Percentiles rank a stretch among this genome's conserved stretches.
phyloP scores from a whole-genome alignment of 2,888 invertebrate species.

The Heteromyza rotundicornis region DNA sequence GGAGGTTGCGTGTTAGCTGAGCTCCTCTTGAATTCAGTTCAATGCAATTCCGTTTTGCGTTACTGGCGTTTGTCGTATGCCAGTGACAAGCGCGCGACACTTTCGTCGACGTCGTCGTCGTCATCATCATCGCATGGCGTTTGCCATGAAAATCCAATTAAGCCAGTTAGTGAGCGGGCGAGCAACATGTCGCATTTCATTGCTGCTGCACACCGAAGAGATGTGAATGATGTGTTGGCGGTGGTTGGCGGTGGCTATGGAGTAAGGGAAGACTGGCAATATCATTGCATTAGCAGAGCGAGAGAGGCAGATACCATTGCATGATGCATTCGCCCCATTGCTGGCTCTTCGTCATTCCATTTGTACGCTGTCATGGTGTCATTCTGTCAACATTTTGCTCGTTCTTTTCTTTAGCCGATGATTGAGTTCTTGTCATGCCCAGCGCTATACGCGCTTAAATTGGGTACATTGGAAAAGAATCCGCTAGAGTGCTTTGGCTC shows the following conservation, averaged over 20 bases:
- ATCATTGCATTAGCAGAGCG: too few species aligned
- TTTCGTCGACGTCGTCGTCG: too few species aligned
- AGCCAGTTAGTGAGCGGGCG: not conserved
- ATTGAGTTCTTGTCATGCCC: not conserved
- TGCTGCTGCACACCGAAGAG: too few species aligned
- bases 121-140: not conserved
- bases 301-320: not conserved
- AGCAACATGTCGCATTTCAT: not conserved
- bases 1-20: not conserved
- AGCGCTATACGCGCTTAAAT: not conserved
- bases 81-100: not conserved
- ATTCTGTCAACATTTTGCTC: not conserved
- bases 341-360: not conserved
- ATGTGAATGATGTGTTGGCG: too few species aligned
- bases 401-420: not conserved
- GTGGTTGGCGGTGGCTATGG: not conserved
- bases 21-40: not conserved
- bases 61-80: conserved; percentile 12
- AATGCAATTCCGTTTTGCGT: conserved; percentile 16
- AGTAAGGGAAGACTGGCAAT: too few species aligned
- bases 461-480: not conserved
- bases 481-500: too few species aligned
- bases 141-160: conserved; percentile 18
- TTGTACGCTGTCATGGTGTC: not conserved
- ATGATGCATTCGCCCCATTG: not conserved